These are phyloP conservation scores for Bambusicola thoracicus DNA, from an alignment of 2,113 vertebrate genomes.

Conservation along the genomic window DNA sequence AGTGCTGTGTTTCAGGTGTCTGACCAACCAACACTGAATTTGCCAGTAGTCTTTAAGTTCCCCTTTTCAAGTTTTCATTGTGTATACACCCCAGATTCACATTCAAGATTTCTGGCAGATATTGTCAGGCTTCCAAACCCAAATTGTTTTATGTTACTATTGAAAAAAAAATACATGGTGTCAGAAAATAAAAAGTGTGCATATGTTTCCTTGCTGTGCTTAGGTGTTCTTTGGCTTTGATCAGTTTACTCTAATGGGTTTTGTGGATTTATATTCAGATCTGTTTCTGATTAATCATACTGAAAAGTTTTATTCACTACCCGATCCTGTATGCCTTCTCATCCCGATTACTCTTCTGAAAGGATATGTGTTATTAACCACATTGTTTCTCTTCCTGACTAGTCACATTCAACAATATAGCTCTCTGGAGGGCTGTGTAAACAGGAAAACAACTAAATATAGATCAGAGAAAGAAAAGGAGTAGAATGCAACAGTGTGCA, in stretches of 20 bases:
- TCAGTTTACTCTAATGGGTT: neutral
- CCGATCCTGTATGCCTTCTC: neutral
- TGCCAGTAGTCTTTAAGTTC: neutral
- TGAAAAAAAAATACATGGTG: fast-evolving
- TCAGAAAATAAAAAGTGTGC: neutral
- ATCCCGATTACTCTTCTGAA: conserved; percentile 20
- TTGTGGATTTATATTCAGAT: conserved; percentile 16
- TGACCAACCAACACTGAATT: neutral
- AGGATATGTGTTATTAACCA: neutral
- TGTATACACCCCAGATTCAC: neutral
- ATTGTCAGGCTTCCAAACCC: neutral
- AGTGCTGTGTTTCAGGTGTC: neutral
- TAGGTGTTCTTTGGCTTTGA: conserved; percentile 11
- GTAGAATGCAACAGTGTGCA: neutral
- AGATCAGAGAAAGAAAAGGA: neutral
- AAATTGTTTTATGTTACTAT: neutral
- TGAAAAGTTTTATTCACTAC: neutral
- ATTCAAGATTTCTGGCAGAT: neutral
- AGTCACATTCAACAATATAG: conserved; percentile 49
- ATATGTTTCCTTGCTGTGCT: neutral
- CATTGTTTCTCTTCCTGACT: conserved; percentile 61
- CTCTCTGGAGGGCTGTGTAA: conserved; percentile 23
- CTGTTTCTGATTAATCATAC: neutral
- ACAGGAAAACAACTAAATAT: conserved; percentile 55
- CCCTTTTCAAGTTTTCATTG: neutral